Conservation (phyloP, 2,113 vertebrate species). For the Phainopepla nitens region DNA sequence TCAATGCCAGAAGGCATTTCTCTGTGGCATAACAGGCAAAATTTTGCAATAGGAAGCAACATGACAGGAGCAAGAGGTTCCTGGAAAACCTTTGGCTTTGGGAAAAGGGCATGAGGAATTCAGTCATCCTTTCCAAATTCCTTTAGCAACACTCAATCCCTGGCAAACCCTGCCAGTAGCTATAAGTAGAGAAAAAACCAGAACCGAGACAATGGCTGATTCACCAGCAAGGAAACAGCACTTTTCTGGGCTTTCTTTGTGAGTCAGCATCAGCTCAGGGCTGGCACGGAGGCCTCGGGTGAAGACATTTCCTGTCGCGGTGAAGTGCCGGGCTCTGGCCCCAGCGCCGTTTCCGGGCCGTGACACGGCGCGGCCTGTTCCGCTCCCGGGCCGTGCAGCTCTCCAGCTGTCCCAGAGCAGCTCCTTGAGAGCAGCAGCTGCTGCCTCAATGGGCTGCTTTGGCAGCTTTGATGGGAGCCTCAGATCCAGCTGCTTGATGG, state of each 20-base stretch:
- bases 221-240: constrained; percentile 44
- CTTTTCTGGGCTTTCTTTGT: constrained; percentile 39
- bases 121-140: constrained; percentile 44
- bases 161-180: constrained; percentile 1
- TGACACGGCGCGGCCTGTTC: not conserved
- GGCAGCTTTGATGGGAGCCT: not conserved
- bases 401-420: constrained; percentile 36
- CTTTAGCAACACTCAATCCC: constrained; percentile 8
- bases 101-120: constrained; percentile 37
- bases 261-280: constrained; percentile 46
- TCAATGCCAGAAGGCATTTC: not conserved
- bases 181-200: constrained; percentile 3
- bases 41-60: not conserved
- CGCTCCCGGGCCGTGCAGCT: not conserved
- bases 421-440: constrained; percentile 44
- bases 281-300: not conserved
- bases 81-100: not conserved
- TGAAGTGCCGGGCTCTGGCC: not conserved
- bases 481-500: constrained; percentile 21
- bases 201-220: constrained; percentile 49
- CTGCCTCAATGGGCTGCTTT: constrained; percentile 16
- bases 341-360: not conserved
- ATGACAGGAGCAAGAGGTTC: not conserved
- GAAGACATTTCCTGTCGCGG: constrained; percentile 40
- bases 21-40: not conserved